Evolutionary conservation across 37 sponge, comb jelly and placozoan genomes (phyloP).

Genomic region (Trichoplax adhaerens): DNA sequence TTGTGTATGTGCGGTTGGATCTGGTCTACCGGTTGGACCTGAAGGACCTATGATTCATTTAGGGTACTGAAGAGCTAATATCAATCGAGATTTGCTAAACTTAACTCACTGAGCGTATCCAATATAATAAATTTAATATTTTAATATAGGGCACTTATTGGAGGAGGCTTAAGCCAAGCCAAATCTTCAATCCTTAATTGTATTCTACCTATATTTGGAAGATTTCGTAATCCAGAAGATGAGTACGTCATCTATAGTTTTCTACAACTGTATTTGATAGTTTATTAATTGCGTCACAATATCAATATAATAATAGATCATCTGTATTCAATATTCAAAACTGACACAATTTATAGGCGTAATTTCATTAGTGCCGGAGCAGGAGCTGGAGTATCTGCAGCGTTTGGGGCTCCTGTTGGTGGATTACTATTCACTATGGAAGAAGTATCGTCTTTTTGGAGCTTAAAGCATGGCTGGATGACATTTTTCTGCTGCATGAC

Average conservation of each 20-base stretch:
- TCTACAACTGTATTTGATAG: neutral
- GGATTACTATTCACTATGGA: conserved; percentile 33
- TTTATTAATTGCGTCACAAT: neutral
- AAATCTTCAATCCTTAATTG: conserved; percentile 14
- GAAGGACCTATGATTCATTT: conserved; percentile 34
- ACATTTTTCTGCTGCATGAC: conserved; percentile 36
- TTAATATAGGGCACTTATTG: conserved; percentile 18
- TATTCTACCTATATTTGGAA: conserved; percentile 14
- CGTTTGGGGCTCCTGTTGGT: conserved; percentile 36
- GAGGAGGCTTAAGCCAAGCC: conserved; percentile 27
- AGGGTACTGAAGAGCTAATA: conserved; percentile 3
- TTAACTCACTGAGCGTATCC: too few relatives aligned
- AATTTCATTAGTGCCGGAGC: conserved; percentile 32
- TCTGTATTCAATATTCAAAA: too few relatives aligned
- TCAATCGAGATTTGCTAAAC: too few relatives aligned
- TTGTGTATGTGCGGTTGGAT: conserved; percentile 20
- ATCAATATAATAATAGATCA: too few relatives aligned
- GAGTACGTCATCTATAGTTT: conserved; percentile 5
- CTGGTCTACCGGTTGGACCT: conserved; percentile 32
- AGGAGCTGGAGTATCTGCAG: conserved; percentile 26
- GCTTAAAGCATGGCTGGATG: conserved; percentile 28
- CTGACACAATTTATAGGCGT: conserved; percentile 5
- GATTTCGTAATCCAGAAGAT: conserved; percentile 30
- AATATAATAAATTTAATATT: too few relatives aligned
- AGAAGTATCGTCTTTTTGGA: conserved; percentile 36